phyloP scores from a whole-genome alignment of 2,797 vertebrate species.

The Limosa lapponica region DNA sequence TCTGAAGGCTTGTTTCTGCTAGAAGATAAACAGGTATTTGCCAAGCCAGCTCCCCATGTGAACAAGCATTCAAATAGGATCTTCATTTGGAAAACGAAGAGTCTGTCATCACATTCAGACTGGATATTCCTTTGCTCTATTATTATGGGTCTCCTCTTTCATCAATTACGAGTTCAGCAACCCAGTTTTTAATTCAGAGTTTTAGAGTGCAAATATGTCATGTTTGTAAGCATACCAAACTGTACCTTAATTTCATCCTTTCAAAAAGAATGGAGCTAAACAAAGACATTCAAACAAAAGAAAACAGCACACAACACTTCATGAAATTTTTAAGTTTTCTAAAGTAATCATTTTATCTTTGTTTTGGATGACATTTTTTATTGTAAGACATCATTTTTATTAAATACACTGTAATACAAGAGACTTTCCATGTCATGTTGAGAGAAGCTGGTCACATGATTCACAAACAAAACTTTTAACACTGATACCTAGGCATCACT shows the following conservation, averaged over 20 bases:
- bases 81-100: background rate
- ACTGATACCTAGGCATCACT: conserved; percentile 83
- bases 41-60: background rate
- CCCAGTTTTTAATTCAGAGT: background rate
- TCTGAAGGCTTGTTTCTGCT: background rate
- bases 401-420: conserved; percentile 95
- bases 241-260: background rate
- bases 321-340: background rate
- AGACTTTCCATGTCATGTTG: conserved; percentile 90
- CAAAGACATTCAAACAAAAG: background rate
- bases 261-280: background rate
- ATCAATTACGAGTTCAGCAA: rapidly evolving
- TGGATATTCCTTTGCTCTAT: background rate
- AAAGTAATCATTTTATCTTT: conserved; percentile 68
- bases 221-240: background rate
- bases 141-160: background rate
- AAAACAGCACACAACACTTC: background rate
- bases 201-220: background rate
- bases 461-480: conserved; percentile 85
- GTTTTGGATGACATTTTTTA: conserved; percentile 78
- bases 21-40: background rate
- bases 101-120: background rate
- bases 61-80: background rate
- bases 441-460: conserved; percentile 96
- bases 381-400: conserved; percentile 92